Base-by-base conservation (phyloP, 1,140 invertebrate species). In the Platyscapa corneri region DNA sequence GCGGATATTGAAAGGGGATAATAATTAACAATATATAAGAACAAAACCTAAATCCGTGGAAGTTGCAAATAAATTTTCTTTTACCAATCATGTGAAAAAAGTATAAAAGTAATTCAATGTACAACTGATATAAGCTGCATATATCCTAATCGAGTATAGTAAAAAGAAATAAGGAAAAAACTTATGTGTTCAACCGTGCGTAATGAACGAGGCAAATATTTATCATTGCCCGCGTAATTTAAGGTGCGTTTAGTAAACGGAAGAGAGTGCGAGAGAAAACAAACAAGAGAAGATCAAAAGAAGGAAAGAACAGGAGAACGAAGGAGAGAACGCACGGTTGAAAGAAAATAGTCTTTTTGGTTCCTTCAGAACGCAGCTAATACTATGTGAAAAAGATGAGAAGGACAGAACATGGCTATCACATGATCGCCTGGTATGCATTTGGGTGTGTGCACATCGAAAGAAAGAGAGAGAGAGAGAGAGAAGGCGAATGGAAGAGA, bases 131-230 rank as follows among this genome's bases (percentile, higher is more conserved):
- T 53, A 16, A 53, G 18, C 8, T 12, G 18, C 3, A 60, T 5
- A 27, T 14, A 60, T 60, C 23, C 10, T 60, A 27, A 27, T 27
- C 0, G 23, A 42, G 23, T 6, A 16, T 34, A 42, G 37, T 27
- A 74, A 27, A 74, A 23, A 42, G 6, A 74, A 39, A 27, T n/a
- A n/a, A n/a, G n/a, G n/a, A 5, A 49, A 49, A 32, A 30, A 6
- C n/a, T 7, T 30, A 14, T 20, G 46, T 27, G 12, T 46, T 30
- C 23, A 42, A 18, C 20, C 49, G 30, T 78, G 87, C 88, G 91
- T 92, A 92, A 92, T 92, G 91, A 91, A 91, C 91, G 90, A 89
- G 88, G 90, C 90, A 92, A 93, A 93, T 93, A 93, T 93, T 93
- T 93, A 92, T 93, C 92, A 93, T 92, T 91, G 91, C 89, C 89